Evolutionary conservation across 1,140 invertebrate genomes (phyloP).

Genomic region (Ylistrum balloti): DNA sequence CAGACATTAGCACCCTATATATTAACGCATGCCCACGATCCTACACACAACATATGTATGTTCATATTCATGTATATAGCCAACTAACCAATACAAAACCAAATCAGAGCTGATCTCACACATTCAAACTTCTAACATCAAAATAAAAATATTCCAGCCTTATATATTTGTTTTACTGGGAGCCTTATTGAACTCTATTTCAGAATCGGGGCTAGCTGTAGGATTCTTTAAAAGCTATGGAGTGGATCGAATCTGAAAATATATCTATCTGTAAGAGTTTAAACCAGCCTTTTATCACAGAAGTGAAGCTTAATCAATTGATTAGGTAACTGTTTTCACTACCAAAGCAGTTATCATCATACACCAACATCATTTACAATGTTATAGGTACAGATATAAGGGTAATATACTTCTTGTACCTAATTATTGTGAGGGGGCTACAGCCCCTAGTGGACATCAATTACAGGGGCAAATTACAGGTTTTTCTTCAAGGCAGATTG

Average conservation of each 20-base stretch:
- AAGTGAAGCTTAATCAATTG: neutral
- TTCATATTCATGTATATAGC: neutral
- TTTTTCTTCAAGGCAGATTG: no score
- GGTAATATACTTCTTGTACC: no score
- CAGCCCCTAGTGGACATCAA: no score
- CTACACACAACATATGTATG: no score
- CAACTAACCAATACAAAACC: conserved; percentile 9
- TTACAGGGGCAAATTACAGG: no score
- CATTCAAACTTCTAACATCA: neutral
- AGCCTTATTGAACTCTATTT: neutral
- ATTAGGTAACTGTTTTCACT: neutral
- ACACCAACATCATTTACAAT: neutral
- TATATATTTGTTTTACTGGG: neutral
- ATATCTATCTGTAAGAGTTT: neutral
- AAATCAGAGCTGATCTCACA: neutral
- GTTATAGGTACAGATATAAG: neutral
- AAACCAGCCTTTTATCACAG: neutral
- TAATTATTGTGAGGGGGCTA: no score
- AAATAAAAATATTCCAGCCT: neutral
- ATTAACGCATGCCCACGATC: no score
- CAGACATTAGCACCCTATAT: no score
- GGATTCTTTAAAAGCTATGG: no score
- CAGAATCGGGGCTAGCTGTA: no score
- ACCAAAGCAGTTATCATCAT: neutral
- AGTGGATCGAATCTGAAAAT: no score